phyloP scores from a whole-genome alignment of 2,797 vertebrate genomes.

The Cirrhinus molitorella region DNA sequence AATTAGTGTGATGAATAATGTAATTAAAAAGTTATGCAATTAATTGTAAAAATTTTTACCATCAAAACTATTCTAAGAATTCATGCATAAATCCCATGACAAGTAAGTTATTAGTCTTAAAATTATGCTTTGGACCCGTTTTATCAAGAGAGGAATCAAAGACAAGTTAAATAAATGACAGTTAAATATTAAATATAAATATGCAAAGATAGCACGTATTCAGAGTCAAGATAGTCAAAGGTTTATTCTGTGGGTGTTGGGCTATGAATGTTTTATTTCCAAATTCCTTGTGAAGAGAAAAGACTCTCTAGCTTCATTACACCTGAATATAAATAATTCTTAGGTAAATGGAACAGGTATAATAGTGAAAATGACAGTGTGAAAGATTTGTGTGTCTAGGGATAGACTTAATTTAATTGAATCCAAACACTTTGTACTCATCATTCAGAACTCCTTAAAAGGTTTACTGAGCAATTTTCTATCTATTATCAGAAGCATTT shows the following conservation, averaged over 20 bases:
- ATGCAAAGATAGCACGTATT: not conserved
- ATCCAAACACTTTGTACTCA: constrained; percentile 1
- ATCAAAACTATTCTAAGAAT: not conserved
- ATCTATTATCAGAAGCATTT: not conserved
- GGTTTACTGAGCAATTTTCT: not conserved
- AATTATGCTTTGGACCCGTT: not conserved
- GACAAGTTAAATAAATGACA: not conserved
- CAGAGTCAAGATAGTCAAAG: not conserved
- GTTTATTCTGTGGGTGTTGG: not conserved
- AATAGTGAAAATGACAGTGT: not conserved
- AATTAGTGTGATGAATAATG: not conserved
- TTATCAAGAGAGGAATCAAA: not conserved
- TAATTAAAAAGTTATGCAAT: not conserved
- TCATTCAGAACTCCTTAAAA: not conserved
- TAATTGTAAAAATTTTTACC: not conserved
- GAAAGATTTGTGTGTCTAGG: constrained; percentile 19
- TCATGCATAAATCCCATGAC: not conserved
- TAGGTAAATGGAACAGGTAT: not conserved
- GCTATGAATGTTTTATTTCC: constrained; percentile 13
- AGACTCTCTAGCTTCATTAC: constrained; percentile 20
- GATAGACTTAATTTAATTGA: constrained; percentile 13
- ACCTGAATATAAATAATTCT: not conserved
- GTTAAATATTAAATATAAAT: not conserved
- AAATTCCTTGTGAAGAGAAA: not conserved
- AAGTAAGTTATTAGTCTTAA: not conserved